Evolutionary conservation across 2,113 vertebrate genomes (phyloP).

Genomic region (Equus przewalskii): DNA sequence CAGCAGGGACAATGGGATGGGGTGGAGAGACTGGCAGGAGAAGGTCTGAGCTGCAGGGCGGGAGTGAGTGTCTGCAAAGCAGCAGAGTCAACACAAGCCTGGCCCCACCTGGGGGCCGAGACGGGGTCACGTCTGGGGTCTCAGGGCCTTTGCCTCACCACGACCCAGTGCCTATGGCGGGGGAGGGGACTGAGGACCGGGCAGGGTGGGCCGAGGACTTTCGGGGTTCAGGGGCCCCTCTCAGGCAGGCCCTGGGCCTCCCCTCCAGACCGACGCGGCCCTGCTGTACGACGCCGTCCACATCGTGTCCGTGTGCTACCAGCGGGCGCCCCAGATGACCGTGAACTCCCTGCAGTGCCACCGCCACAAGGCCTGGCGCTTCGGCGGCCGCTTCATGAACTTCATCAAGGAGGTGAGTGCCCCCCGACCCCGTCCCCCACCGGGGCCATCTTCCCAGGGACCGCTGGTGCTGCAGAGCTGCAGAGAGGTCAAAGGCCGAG

Average conservation of each 20-base stretch:
- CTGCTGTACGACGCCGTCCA: slow-evolving; percentile 98
- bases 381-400: slow-evolving; percentile 97
- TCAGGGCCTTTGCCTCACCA: background rate
- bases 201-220: background rate
- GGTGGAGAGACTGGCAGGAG: background rate
- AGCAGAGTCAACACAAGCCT: background rate
- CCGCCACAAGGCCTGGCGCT: slow-evolving; percentile 99
- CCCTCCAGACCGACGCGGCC: slow-evolving; percentile 98
- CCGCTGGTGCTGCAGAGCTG: rapidly evolving
- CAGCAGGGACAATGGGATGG: rapidly evolving
- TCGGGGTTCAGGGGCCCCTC: background rate
- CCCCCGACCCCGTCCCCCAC: rapidly evolving
- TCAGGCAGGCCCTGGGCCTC: slow-evolving; percentile 82
- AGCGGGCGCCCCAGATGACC: slow-evolving; percentile 98
- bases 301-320: slow-evolving; percentile 99
- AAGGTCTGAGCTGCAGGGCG: background rate
- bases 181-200: background rate
- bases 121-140: background rate
- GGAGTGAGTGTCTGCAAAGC: background rate
- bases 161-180: background rate
- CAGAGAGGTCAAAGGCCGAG: rapidly evolving
- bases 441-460: rapidly evolving
- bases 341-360: slow-evolving; percentile 99
- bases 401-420: slow-evolving; percentile 98
- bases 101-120: background rate